A percentile compares a stretch with the other conserved stretches of the same genome.
Evolutionary conservation across 2,113 vertebrate genomes (phyloP).

Genomic region (Oxyruncus cristatus): DNA sequence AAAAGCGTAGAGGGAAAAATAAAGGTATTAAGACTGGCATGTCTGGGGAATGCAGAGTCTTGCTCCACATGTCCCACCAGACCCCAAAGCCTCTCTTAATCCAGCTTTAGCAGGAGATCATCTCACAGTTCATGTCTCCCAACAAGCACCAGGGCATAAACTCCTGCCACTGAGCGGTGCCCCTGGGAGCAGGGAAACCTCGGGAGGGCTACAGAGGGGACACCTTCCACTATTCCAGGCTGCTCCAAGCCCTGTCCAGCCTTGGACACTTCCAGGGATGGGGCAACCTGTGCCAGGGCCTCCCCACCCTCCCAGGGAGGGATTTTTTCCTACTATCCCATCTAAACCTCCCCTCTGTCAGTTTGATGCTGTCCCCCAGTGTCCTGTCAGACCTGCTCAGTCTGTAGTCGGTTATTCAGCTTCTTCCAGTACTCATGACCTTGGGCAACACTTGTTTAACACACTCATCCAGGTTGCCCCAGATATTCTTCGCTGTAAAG

Average conservation of each 20-base stretch:
- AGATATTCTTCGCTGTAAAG: background rate
- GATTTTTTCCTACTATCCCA: background rate
- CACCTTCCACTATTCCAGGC: accelerated
- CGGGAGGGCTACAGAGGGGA: no score
- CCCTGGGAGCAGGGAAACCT: background rate
- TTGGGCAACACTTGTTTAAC: background rate
- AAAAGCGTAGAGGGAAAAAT: background rate
- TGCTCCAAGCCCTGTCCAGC: background rate
- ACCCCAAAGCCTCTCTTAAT: slow-evolving; percentile 16
- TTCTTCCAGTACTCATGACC: background rate
- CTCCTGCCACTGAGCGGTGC: background rate
- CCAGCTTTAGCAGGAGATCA: slow-evolving; percentile 38
- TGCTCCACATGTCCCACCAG: background rate
- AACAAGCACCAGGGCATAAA: background rate
- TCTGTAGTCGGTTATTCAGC: background rate
- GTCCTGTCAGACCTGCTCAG: no score
- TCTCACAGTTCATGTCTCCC: background rate
- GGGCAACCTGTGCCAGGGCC: background rate
- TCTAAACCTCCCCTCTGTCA: no score
- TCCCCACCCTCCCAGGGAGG: background rate
- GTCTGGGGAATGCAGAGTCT: background rate
- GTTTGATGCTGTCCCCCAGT: background rate
- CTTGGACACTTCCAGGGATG: background rate
- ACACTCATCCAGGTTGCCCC: background rate
- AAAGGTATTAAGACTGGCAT: background rate